Evolutionary conservation across 2,113 vertebrate genomes (phyloP), one percentile per base, ranked within the genome.

Genomic region (Bostrychus sinensis): DNA sequence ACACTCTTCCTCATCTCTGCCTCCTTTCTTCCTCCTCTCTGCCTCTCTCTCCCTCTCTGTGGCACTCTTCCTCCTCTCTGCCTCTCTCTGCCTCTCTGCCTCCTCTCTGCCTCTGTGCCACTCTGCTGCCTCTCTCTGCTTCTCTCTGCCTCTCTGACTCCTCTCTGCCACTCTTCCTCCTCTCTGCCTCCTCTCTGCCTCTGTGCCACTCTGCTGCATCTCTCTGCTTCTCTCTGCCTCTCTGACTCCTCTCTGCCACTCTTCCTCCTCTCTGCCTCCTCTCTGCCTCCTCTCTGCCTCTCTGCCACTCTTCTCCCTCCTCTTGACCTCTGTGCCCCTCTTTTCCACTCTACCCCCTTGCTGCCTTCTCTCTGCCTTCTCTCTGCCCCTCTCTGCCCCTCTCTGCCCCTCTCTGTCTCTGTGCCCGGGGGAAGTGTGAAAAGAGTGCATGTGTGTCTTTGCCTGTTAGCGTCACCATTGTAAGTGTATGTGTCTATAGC

Each of bases 341-440:
- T n/a, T n/a, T n/a, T n/a, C n/a, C n/a, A n/a, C n/a, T n/a, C n/a
- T n/a, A n/a, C n/a, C n/a, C n/a, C n/a, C n/a, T n/a, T n/a, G n/a
- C n/a, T n/a, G n/a, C n/a, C n/a, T n/a, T n/a, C n/a, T n/a, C n/a
- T n/a, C n/a, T n/a, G n/a, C n/a, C n/a, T n/a, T n/a, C n/a, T n/a
- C n/a, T n/a, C n/a, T n/a, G n/a, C n/a, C n/a, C n/a, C n/a, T n/a
- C n/a, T n/a, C n/a, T n/a, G n/a, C n/a, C n/a, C n/a, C n/a, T n/a
- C n/a, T n/a, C n/a, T n/a, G n/a, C n/a, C n/a, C n/a, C n/a, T n/a
- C n/a, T n/a, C n/a, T n/a, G n/a, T n/a, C n/a, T n/a, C 54, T 85
- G 80, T 83, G 89, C 91, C 86, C 54, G 72, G 80, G 83, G 86
- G 88, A 85, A 85, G 86, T 85, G 82, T 91, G 91, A 89, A 90